These are phyloP conservation scores for Glandiceps talaboti DNA, from an alignment of 53 echinoderm and acorn worm species.

Conservation along the genomic window DNA sequence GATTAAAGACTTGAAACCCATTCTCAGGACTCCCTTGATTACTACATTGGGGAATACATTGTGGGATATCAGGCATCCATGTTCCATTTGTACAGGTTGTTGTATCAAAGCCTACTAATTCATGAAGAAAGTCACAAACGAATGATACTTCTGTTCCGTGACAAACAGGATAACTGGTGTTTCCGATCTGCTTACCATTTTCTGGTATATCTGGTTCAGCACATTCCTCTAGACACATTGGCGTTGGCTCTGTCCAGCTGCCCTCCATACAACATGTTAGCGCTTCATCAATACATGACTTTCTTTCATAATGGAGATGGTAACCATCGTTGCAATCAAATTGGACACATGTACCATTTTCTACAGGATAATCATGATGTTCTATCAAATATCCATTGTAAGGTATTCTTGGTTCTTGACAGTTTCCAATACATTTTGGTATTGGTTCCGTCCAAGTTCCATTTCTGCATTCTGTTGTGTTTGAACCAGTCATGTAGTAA, in stretches of 20 bases:
- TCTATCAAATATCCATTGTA: not conserved
- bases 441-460: not conserved
- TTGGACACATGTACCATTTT: slow-evolving; percentile 9
- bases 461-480: not conserved
- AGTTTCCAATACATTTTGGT: not conserved
- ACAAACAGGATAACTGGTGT: not conserved
- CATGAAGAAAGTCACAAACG: not conserved
- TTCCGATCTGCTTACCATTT: not conserved
- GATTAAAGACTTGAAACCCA: not conserved
- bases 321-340: slow-evolving; percentile 37
- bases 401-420: slow-evolving; percentile 12
- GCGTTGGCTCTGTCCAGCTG: slow-evolving; percentile 25
- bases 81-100: not conserved
- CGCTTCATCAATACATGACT: slow-evolving; percentile 21
- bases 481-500: not conserved
- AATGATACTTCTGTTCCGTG: not conserved
- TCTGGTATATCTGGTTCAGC: not conserved
- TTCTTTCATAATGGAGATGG: slow-evolving; percentile 4
- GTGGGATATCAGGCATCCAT: not conserved
- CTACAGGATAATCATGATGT: not conserved
- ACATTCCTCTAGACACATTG: slow-evolving; percentile 16
- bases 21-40: not conserved
- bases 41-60: not conserved
- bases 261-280: slow-evolving; percentile 37
- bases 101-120: not conserved